These are phyloP conservation scores for Euwallacea fornicatus DNA, from an alignment of 1,140 invertebrate species.

Conservation along the genomic window DNA sequence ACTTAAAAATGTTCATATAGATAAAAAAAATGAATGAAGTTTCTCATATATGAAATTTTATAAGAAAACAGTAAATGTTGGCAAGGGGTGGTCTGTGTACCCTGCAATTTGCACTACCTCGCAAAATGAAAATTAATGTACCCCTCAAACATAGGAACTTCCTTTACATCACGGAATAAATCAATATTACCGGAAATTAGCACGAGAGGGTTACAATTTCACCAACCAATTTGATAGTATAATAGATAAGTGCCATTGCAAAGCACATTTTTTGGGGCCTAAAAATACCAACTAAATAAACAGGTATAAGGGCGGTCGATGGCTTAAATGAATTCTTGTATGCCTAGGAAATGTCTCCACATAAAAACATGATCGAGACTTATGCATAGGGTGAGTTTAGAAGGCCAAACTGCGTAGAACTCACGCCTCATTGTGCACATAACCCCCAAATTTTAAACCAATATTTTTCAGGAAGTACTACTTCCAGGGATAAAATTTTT, in stretches of 20 bases:
- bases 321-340: constrained; percentile 2
- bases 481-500: neutral
- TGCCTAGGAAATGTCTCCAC: neutral
- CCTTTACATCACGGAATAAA: neutral
- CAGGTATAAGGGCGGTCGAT: constrained; percentile 10
- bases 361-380: constrained; percentile 15
- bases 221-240: too few relatives aligned
- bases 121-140: neutral
- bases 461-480: constrained; percentile 27
- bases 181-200: too few relatives aligned
- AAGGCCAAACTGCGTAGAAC: constrained; percentile 13
- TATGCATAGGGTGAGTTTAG: neutral
- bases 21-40: neutral
- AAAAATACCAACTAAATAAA: neutral
- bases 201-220: too few relatives aligned
- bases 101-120: neutral
- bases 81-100: neutral
- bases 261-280: constrained; percentile 21
- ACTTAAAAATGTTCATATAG: neutral
- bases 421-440: constrained; percentile 36
- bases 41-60: neutral
- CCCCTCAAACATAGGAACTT: neutral
- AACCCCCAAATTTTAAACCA: constrained; percentile 29
- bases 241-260: constrained; percentile 1
- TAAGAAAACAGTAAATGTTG: neutral